phyloP scores from a whole-genome alignment of 1,140 invertebrate species.

The Periplaneta americana region DNA sequence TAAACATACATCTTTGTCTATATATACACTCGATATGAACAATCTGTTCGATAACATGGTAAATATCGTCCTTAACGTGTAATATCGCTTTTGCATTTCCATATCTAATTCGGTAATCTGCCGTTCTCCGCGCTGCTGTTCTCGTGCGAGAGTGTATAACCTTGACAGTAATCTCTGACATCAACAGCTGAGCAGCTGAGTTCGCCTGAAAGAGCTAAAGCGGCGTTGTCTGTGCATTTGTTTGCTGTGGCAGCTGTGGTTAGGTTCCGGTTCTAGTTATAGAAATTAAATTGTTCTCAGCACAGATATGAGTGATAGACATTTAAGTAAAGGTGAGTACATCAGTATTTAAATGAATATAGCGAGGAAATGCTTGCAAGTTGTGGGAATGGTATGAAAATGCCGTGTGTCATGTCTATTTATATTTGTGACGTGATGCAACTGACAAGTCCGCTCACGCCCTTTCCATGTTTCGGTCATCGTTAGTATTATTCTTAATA shows the following conservation, averaged over 20 bases:
- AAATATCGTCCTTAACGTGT: no score
- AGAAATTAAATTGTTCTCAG: not conserved
- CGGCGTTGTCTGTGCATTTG: not conserved
- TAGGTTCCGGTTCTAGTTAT: not conserved
- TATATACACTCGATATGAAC: no score
- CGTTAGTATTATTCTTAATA: no score
- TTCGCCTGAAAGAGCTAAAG: no score
- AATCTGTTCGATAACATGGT: no score
- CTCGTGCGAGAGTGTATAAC: not conserved
- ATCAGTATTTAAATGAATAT: not conserved
- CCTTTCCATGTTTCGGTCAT: no score
- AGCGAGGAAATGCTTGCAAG: not conserved
- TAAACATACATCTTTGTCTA: no score
- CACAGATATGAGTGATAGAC: conserved; percentile 26
- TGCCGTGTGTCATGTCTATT: not conserved
- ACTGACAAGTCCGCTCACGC: not conserved
- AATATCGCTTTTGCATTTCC: no score
- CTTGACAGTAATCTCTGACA: not conserved
- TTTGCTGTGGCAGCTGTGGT: not conserved
- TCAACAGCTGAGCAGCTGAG: not conserved
- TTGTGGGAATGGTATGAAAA: not conserved
- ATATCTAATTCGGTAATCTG: not conserved
- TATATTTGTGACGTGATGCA: not conserved
- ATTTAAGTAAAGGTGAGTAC: conserved; percentile 25
- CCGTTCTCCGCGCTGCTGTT: not conserved